phyloP scores from a whole-genome alignment of 2,888 invertebrate species.

The Trachelus tabidus region DNA sequence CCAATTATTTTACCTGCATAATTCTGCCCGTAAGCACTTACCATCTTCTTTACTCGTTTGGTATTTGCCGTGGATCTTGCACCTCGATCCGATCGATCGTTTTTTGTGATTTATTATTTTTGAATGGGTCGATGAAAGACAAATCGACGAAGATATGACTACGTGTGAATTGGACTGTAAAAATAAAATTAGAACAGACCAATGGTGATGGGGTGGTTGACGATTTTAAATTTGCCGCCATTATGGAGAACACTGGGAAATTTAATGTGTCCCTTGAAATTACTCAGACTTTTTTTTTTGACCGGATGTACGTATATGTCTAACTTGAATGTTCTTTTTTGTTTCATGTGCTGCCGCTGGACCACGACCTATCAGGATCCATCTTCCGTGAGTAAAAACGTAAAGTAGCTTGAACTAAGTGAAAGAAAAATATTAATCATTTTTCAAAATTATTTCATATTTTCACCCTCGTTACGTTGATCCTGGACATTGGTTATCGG shows the following conservation, averaged over 20 bases:
- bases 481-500: not conserved
- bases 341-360: slow-evolving; percentile 48
- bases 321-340: slow-evolving; percentile 32
- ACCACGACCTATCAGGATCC: slow-evolving; percentile 51
- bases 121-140: not conserved
- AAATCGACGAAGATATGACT: not conserved
- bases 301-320: not conserved
- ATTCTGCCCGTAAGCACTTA: slow-evolving; percentile 19
- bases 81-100: not conserved
- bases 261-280: not conserved
- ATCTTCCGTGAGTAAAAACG: slow-evolving; percentile 59
- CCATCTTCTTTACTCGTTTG: not conserved
- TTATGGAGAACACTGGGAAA: not conserved
- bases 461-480: not conserved
- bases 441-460: slow-evolving; percentile 9
- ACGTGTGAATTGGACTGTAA: too few relatives aligned
- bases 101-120: not conserved
- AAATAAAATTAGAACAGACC: not conserved
- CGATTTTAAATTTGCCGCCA: not conserved
- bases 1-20: slow-evolving; percentile 55
- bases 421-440: not conserved
- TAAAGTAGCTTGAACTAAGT: not conserved
- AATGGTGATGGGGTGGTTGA: not conserved
- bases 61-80: not conserved
- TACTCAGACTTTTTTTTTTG: not conserved